Evolutionary conservation across 2,113 vertebrate species (phyloP), one percentile per base, ranked within the genome.

Genomic region (Seriola rivoliana): DNA sequence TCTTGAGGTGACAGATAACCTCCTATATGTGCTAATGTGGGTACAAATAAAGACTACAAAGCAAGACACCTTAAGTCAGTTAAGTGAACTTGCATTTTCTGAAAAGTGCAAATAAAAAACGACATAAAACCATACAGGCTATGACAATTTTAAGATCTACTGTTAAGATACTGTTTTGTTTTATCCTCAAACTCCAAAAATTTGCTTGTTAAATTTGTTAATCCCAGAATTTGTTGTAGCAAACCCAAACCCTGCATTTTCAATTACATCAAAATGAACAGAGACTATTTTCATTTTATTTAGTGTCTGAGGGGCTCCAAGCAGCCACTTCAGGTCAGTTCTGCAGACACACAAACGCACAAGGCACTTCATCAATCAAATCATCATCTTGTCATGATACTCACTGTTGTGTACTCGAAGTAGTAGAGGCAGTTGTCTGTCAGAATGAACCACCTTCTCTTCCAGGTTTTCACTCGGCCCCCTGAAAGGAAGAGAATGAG

Each of bases 341-440:
- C 25, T 42, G 11, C 0, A 46, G 25, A 38, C 50, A 48, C 68
- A 63, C 19, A 62, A 16, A 46, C 19, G 58, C 46, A 58, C 7
- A 40, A 29, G 29, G 29, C 29, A 29, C 57, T 55, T 62, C 0
- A 16, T 25, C 4, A 17, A 78, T 38, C 8, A 59, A 64, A 75
- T 54, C 8, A 14, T 0, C 4, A 44, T 73, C 54, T 78, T 34
- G 6, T n/a, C 25, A 4, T 4, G 19, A 0, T 93, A 97, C 97
- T 97, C 89, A 99, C 97, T 40, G 97, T 99, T 46, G 97, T 99
- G 92, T 98, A 99, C 80, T 98, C 97, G 5, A 98, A 99, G 96
- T 98, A 98, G 94, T 98, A 98, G 8, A 99, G 96, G 95, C 97
- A 98, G 95, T 97, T 98, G 94, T 99, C 97, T 0, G 97, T 99